These are phyloP conservation scores for Lepidurus arcticus DNA, from an alignment of 1,140 invertebrate genomes.

Conservation along the genomic window DNA sequence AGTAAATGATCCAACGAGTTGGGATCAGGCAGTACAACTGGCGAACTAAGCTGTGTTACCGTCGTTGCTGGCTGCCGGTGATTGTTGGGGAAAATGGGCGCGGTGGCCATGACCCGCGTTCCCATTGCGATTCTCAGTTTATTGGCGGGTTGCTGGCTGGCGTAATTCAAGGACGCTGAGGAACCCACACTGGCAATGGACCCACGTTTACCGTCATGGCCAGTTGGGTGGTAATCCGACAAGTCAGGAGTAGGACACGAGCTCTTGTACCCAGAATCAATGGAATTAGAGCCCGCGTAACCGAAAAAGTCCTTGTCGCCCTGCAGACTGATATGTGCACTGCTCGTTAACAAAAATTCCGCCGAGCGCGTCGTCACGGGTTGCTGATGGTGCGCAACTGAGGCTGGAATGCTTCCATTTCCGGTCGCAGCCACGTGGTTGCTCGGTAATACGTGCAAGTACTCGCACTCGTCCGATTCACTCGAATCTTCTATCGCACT, in stretches of 20 bases:
- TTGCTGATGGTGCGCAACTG: neutral
- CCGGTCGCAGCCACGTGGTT: neutral
- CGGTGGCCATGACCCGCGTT: conserved; percentile 42
- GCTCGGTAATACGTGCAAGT: neutral
- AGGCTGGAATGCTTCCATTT: neutral
- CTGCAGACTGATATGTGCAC: conserved; percentile 31
- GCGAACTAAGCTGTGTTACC: neutral
- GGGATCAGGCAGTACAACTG: neutral
- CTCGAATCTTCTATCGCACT: conserved; percentile 41
- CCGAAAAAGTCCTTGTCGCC: conserved; percentile 43
- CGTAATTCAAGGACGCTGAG: conserved; percentile 35
- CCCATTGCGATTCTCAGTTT: conserved; percentile 46
- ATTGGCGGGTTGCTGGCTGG: conserved; percentile 27
- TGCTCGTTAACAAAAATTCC: neutral
- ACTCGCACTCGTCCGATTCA: conserved; percentile 41
- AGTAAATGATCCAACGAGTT: conserved; percentile 41
- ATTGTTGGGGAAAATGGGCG: conserved; percentile 34
- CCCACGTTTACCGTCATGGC: conserved; percentile 36
- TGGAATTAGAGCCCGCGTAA: conserved; percentile 46
- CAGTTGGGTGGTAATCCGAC: conserved; percentile 40
- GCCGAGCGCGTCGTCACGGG: neutral
- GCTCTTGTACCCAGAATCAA: conserved; percentile 48
- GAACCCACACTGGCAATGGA: conserved; percentile 36
- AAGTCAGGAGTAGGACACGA: conserved; percentile 46
- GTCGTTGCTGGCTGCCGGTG: conserved; percentile 29